Evolutionary conservation across 2,888 invertebrate species (phyloP).

Genomic region (Gortyna flavago): DNA sequence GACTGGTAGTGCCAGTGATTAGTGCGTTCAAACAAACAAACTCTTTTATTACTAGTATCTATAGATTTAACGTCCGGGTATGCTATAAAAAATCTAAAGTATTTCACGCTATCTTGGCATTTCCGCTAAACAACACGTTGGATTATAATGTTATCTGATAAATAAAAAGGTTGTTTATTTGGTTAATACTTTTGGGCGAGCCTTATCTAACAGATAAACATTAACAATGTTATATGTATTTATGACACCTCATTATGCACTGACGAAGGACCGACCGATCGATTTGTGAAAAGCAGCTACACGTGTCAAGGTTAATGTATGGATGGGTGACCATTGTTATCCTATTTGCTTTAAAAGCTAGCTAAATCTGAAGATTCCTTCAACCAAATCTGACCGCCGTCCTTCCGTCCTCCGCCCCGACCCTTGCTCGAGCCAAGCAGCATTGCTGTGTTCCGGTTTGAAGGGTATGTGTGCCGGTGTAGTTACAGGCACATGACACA

Average conservation of each 20-base stretch:
- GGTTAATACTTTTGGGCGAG: background rate
- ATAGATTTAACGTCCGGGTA: background rate
- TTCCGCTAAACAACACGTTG: background rate
- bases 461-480: background rate
- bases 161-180: slow-evolving; percentile 9
- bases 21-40: too few relatives aligned
- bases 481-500: too few relatives aligned
- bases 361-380: background rate
- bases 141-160: slow-evolving; percentile 13
- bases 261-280: background rate
- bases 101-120: background rate
- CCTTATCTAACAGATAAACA: slow-evolving; percentile 18
- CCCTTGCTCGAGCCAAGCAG: background rate
- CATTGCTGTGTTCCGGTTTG: background rate
- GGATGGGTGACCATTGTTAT: background rate
- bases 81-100: background rate
- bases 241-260: background rate
- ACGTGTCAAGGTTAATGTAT: background rate
- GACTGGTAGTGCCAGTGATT: too few relatives aligned
- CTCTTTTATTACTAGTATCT: background rate
- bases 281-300: background rate
- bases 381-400: too few relatives aligned
- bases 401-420: too few relatives aligned
- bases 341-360: background rate
- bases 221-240: background rate